Conservation (phyloP, 30 jellyfish, hydroid and myxozoan species). For the Clytia hemisphaerica region DNA sequence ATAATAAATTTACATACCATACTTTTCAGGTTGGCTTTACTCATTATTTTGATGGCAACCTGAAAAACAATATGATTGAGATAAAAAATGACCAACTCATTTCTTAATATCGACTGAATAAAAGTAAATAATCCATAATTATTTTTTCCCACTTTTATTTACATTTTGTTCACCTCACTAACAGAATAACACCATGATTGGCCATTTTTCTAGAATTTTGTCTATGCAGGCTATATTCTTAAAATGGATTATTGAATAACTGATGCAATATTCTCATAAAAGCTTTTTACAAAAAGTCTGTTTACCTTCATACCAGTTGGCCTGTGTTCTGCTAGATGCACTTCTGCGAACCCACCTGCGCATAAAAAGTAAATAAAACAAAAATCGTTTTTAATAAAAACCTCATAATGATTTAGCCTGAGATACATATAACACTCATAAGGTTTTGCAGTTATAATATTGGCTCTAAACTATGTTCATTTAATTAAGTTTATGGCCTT, state of each 20-base stretch:
- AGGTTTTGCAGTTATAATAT: too few species aligned
- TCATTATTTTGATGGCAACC: conserved; percentile 98
- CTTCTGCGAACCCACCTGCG: conserved; percentile 94
- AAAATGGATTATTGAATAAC: too few species aligned
- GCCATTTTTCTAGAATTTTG: too few species aligned
- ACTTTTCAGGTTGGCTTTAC: conserved; percentile 57
- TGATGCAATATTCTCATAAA: too few species aligned
- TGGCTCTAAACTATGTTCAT: too few species aligned
- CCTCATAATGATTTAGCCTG: too few species aligned
- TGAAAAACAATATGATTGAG: background rate
- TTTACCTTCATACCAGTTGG: conserved; percentile 87
- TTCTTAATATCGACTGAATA: background rate
- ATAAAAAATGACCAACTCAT: background rate
- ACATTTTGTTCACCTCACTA: background rate
- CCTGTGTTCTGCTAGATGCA: conserved; percentile 71
- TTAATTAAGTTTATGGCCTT: too few species aligned
- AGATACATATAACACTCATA: too few species aligned
- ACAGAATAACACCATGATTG: background rate
- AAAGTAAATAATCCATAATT: conserved; percentile 4
- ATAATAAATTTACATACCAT: conserved; percentile 47
- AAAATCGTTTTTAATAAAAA: background rate
- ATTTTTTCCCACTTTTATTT: background rate
- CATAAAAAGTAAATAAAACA: background rate
- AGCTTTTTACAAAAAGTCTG: background rate
- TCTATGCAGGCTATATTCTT: too few species aligned